Base-by-base conservation (phyloP, 2,113 vertebrate genomes). In the Excalfactoria chinensis region DNA sequence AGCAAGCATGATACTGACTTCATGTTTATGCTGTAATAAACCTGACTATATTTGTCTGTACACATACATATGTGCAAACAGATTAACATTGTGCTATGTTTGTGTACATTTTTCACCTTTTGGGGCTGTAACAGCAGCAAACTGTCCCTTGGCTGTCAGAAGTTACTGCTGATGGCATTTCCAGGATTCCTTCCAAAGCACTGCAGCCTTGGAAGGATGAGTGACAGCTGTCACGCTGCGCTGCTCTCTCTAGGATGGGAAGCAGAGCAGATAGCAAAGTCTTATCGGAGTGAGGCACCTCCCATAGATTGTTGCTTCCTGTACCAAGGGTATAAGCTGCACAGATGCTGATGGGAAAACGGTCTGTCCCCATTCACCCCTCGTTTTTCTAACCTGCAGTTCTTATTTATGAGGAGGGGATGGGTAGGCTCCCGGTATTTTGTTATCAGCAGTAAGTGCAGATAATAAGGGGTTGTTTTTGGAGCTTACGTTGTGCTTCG, bases 161-260 rank as follows among this genome's bases (percentile, higher is more conserved):
- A 85, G 83, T 63, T 85, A 72, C 43, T 62, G 53, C 80, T 94
- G 88, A 32, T 78, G 46, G 21, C 64, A n/a, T 48, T 86, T 84
- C 16, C 0, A 4, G 84, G 28, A 40, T 67, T 91, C 56, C 70
- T 89, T 37, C 34, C 59, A 12, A 87, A 89, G 55, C 13, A 55
- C 28, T 70, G 70, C 44, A 90, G 73, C 83, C 56, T 59, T 67
- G 78, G 62, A 76, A 74, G 46, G 41, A 44, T 70, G 74, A 96
- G 43, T 87, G 95, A 30, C 94, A 94, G 85, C 94, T 96, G 92
- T 82, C 96, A 94, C n/a, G 89, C 76, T 79, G 77, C n/a, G 66
- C 53, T 59, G 26, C 64, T 73, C 68, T 28, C 46, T 46, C 20
- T 48, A 74, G 0, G 2, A 82, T 72, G 8, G 9, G 64, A 73